Base-by-base conservation (phyloP, 2,797 vertebrate genomes). In the Urosaurus nigricauda region DNA sequence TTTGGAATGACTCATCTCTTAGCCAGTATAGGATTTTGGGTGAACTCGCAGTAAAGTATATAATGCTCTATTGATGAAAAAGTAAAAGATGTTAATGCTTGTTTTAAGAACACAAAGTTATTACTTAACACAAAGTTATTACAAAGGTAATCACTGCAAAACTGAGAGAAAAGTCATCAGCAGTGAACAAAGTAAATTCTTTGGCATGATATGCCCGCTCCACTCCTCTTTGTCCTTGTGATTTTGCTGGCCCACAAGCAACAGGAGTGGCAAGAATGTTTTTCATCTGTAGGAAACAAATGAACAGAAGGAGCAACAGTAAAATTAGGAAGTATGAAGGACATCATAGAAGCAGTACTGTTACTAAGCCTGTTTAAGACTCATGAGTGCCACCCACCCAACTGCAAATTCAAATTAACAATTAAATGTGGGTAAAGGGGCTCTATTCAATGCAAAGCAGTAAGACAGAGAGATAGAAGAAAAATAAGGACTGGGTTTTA, bases 31-130 rank as follows among this genome's bases (percentile, higher is more conserved):
- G 94, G 89, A 99, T 96, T 95, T 99, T 99, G 24, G 98, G 97
- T 29, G 98, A 98, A 56, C 97, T 97, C 90, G 98, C 96, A 96
- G 98, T 97, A 93, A 98, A 99, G 97, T 99, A 99, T 95, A 99
- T 98, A 93, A 99, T 98, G 83, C 99, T 99, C 99, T 99, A 96
- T 88, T 70, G 89, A 91, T 53, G 93, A 90, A 94, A n/a, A 84
- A 60, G 79, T 84, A 84, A 51, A 53, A 51, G 83, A 85, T 82
- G 0, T 2, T 65, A 0, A 90, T 91, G 95, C 86, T 70, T 24
- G 68, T 43, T 47, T 13, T 21, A 16, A 35, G 37, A 79, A 9
- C 71, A 56, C 58, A 29, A 35, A 40, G 1, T 26, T 21, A 43
- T 88, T 84, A 17, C 56, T 56, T 40, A 79, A 7, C 71, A 56